Base-by-base conservation (phyloP, 2,113 vertebrate species). In the Oryzias curvinotus region DNA sequence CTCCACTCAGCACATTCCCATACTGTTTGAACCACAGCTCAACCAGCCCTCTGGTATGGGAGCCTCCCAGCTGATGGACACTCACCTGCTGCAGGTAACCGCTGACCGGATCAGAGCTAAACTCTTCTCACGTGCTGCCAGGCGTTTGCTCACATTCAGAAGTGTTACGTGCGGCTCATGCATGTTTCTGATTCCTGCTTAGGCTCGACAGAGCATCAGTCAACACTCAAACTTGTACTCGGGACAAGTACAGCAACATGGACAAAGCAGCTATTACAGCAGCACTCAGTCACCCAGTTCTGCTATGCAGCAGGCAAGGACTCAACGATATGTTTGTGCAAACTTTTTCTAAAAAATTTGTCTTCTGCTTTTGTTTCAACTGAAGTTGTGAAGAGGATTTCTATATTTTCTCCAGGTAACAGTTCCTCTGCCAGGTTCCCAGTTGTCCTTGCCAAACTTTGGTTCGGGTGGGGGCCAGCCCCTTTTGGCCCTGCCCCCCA, bases 161-260 rank as follows among this genome's bases (percentile, higher is more conserved):
- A 36, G 0, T 1, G 19, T 57, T 13, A 1, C 4, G 45, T 42
- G 43, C 1, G 41, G 0, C 62, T 3, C 5, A 25, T 28, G 1
- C 45, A 7, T 21, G 21, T 65, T 46, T 30, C 15, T 68, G 15
- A 73, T 7, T 69, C 44, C 78, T 55, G 10, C 81, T 80, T 88
- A 99, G 97, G 95, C 96, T 67, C 96, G 97, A 85, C 97, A 96
- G 76, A 95, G 96, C 0, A 94, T 99, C 87, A 95, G 93, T 85
- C 97, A 98, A 88, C 96, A 96, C 90, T 98, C 96, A 60, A 99
- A 94, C 84, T 90, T 99, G 75, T 99, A 97, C 85, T 96, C 96
- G 52, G 95, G 97, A 57, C 96, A 96, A 90, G 94, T 97, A 54
- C 96, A 98, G 13, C 97, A 97, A 73, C 96, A 96, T 72, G 94